Evolutionary conservation across 2,888 invertebrate species (phyloP).

Genomic region (Eumacrocentrus americanus): DNA sequence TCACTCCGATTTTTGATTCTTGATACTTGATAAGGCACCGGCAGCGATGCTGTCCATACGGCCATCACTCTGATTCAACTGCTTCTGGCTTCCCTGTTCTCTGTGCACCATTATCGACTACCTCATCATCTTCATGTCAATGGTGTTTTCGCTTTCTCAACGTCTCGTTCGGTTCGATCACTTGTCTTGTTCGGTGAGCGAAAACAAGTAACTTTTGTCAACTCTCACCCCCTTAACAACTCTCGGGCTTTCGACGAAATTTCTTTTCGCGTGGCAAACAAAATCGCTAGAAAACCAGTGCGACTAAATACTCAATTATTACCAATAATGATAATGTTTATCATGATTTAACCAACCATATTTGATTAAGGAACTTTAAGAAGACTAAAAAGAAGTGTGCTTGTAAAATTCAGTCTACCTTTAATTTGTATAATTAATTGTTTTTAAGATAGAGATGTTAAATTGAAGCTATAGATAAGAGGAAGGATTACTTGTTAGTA

Average conservation of each 20-base stretch:
- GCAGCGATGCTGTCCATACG: too few species aligned
- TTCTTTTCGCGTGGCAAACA: not conserved
- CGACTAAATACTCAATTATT: too few species aligned
- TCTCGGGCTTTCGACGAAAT: not conserved
- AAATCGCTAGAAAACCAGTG: too few species aligned
- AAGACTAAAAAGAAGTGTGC: not conserved
- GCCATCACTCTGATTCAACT: too few species aligned
- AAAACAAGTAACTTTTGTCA: slow-evolving; percentile 30
- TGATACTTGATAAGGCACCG: slow-evolving; percentile 8
- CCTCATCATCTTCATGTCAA: too few species aligned
- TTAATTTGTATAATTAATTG: not conserved
- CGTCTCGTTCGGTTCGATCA: not conserved
- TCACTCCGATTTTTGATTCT: not conserved
- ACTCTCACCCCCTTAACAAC: not conserved
- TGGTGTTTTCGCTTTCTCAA: slow-evolving; percentile 32
- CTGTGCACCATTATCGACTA: too few species aligned
- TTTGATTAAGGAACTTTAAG: not conserved
- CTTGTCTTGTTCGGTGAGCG: slow-evolving; percentile 26
- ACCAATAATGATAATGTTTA: not conserved
- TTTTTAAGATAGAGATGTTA: not conserved
- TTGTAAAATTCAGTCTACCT: not conserved
- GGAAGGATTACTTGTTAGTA: too few species aligned
- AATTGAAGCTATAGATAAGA: too few species aligned
- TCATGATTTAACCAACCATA: not conserved
- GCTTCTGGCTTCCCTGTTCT: too few species aligned